phyloP scores from a whole-genome alignment of 2,797 vertebrate species.

The Takifugu rubripes region DNA sequence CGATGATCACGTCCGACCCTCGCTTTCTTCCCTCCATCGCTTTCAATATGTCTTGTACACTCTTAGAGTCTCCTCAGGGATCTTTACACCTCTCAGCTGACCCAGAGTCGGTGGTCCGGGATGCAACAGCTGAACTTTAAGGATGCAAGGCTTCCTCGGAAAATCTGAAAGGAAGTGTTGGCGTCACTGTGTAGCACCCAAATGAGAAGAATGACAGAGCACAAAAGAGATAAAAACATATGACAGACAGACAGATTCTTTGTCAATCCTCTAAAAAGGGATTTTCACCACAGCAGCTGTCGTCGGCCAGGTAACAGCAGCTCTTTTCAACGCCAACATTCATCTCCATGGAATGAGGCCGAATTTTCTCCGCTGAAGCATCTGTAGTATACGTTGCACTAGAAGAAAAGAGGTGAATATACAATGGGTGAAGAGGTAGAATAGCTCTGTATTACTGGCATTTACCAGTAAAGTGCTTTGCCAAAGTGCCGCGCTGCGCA shows the following conservation, averaged over 20 bases:
- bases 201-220: background rate
- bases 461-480: background rate
- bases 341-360: background rate
- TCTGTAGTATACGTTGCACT: background rate
- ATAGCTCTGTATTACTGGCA: background rate
- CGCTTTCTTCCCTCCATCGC: background rate
- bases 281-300: too few relatives aligned
- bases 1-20: background rate
- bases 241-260: too few relatives aligned
- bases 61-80: conserved; percentile 25
- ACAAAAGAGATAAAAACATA: too few relatives aligned
- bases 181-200: conserved; percentile 22
- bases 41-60: conserved; percentile 21
- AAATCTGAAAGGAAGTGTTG: conserved; percentile 44
- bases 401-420: background rate
- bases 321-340: too few relatives aligned
- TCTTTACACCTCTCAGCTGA: conserved; percentile 45
- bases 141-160: conserved; percentile 6
- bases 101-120: conserved; percentile 40
- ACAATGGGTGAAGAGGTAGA: background rate
- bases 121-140: conserved; percentile 11
- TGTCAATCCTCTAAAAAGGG: too few relatives aligned
- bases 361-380: background rate
- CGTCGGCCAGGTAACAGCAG: too few relatives aligned
- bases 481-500: background rate